These are phyloP conservation scores for Lepisosteus osseus DNA, from an alignment of 2,113 vertebrate species.

Conservation along the genomic window DNA sequence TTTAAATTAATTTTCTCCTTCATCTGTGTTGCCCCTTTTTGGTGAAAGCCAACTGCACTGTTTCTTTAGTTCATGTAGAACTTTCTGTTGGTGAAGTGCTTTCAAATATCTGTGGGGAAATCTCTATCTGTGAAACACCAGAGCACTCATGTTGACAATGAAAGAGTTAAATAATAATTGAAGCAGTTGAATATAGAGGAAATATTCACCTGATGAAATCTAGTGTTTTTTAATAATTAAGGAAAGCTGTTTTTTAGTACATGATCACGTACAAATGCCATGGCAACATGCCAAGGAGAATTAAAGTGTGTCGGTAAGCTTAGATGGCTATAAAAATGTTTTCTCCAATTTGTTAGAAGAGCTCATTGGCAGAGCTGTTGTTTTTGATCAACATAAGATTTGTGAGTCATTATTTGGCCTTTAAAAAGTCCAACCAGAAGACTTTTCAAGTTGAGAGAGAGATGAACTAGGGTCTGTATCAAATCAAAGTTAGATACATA, in stretches of 20 bases:
- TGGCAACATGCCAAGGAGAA: constrained; percentile 21
- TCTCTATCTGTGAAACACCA: constrained; percentile 29
- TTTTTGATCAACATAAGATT: constrained; percentile 14
- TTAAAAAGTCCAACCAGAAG: background rate
- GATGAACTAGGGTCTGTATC: background rate
- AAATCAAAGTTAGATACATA: constrained; percentile 12
- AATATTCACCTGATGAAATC: constrained; percentile 29
- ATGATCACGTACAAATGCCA: constrained; percentile 6
- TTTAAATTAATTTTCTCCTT: too few species aligned
- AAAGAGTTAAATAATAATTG: constrained; percentile 24
- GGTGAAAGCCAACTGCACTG: too few species aligned
- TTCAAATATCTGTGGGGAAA: constrained; percentile 34
- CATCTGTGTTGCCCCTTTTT: too few species aligned
- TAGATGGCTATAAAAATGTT: constrained; percentile 20
- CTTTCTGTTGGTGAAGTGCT: constrained; percentile 22
- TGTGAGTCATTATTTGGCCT: constrained; percentile 1
- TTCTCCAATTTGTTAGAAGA: constrained; percentile 20
- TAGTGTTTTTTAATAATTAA: constrained; percentile 34
- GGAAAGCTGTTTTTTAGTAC: constrained; percentile 8
- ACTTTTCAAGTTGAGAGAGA: background rate
- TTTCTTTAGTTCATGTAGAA: background rate
- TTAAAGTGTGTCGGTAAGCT: constrained; percentile 11
- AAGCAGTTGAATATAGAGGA: constrained; percentile 31
- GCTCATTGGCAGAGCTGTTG: constrained; percentile 7
- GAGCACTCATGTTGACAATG: background rate